phyloP scores from a whole-genome alignment of 2,888 invertebrate species.

The Corbicula japonica region DNA sequence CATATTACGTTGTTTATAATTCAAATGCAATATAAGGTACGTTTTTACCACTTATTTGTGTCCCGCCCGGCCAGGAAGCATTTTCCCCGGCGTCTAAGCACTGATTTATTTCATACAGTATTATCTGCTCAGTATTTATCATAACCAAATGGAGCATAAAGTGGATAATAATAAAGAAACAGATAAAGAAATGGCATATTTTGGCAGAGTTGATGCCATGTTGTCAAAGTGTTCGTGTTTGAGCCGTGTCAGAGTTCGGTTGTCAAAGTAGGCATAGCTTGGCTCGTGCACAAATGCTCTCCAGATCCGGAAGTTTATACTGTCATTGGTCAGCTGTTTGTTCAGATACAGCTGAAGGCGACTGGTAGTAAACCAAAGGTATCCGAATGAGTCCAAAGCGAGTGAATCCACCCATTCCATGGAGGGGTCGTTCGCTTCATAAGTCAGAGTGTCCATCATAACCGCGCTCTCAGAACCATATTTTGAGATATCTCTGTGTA shows the following conservation, averaged over 20 bases:
- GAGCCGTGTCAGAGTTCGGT: background rate
- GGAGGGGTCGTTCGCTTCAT: slow-evolving; percentile 60
- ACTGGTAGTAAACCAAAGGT: slow-evolving; percentile 79
- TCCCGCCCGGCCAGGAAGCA: no score
- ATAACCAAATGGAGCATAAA: no score
- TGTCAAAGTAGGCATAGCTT: slow-evolving; percentile 63
- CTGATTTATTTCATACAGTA: no score
- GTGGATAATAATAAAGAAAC: no score
- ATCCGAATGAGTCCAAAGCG: slow-evolving; percentile 71
- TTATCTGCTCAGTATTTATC: no score
- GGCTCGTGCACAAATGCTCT: slow-evolving; percentile 66
- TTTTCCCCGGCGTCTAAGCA: no score
- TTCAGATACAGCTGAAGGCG: slow-evolving; percentile 68
- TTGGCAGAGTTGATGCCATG: background rate
- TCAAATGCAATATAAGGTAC: no score
- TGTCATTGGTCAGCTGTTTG: slow-evolving; percentile 52
- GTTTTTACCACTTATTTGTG: no score
- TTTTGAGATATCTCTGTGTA: slow-evolving; percentile 56
- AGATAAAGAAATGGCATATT: background rate
- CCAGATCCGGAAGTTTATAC: slow-evolving; percentile 64
- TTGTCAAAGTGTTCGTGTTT: slow-evolving; percentile 1
- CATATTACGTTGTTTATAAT: no score
- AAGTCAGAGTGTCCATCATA: slow-evolving; percentile 57
- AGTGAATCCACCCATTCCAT: slow-evolving; percentile 80
- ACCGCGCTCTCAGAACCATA: slow-evolving; percentile 57